Evolutionary conservation across 2,113 vertebrate genomes (phyloP), one percentile per base, ranked within the genome.

Genomic region (Perognathus longimembris): DNA sequence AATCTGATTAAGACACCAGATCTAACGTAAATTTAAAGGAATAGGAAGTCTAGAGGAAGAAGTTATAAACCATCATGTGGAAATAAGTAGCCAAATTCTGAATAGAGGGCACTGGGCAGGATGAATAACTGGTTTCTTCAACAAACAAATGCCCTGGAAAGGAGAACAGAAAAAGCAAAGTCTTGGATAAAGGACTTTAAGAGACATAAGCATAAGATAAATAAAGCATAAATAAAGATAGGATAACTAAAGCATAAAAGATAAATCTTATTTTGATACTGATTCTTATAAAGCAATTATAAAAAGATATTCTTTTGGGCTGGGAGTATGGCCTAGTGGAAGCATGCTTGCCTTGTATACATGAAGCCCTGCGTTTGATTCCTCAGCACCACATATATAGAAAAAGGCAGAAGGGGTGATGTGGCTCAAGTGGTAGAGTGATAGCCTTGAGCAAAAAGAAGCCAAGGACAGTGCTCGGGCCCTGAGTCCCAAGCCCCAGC

Each of bases 1-100:
- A 69, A 66, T 89, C 14, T 34, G 77, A 87, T 84, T 69, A 95
- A 84, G 34, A 63, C 73, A 93, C 76, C 89, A 76, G 42, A 91
- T 89, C 90, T 95, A 69, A 67, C 57, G 89, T 91, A n/a, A 91
- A 50, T 88, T 92, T 90, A 64, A 88, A 88, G 91, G 75, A 94
- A 75, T 82, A 87, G 69, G 77, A 91, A 76, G 45, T 15, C 28
- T n/a, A 69, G 67, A 82, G 64, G 36, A 85, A 95, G 76, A 91
- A 66, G 83, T 67, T 92, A 66, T 73, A n/a, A n/a, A 59, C 14
- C 34, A 69, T 15, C 20, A 22, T 4, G 36, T 88, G 67, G 78
- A 92, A 85, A 81, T 14, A 50, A 69, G 88, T 83, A 91, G 69
- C 40, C 77, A 82, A 57, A 78, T 73, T 30, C 17, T 85, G 80